A percentile compares a stretch with the other conserved stretches of the same genome.
phyloP scores from a whole-genome alignment of 2,888 invertebrate species.

The Acleris cristana region DNA sequence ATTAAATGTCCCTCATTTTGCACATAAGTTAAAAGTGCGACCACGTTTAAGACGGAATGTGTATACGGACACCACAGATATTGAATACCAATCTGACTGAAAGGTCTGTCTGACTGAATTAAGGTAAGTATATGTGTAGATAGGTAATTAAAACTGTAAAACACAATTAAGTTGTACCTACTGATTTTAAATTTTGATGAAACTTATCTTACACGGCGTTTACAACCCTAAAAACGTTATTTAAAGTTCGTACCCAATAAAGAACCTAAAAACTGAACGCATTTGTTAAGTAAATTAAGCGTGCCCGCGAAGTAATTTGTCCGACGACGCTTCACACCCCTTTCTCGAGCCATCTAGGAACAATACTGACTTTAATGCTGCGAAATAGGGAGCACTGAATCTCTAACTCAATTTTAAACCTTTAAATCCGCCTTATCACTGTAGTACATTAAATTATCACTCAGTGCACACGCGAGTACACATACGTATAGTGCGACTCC shows the following conservation, averaged over 20 bases:
- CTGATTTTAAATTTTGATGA: no score
- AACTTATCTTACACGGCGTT: no score
- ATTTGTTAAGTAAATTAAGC: constrained; percentile 74
- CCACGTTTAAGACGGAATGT: no score
- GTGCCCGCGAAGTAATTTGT: constrained; percentile 68
- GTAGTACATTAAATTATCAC: constrained; percentile 4
- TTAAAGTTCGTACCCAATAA: background rate
- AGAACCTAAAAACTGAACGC: constrained; percentile 58
- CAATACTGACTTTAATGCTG: background rate
- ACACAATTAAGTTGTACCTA: no score
- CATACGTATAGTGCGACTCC: constrained; percentile 49
- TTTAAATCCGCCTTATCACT: constrained; percentile 4
- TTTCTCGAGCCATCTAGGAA: constrained; percentile 60
- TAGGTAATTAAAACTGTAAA: no score
- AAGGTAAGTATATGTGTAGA: no score
- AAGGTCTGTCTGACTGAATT: no score
- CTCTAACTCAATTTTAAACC: background rate
- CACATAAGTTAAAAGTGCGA: no score
- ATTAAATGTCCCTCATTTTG: no score
- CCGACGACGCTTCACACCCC: constrained; percentile 61
- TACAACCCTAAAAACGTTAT: background rate
- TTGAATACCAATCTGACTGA: no score
- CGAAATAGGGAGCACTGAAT: background rate
- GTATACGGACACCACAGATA: no score
- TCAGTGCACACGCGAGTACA: constrained; percentile 43